A percentile compares a stretch with the other conserved stretches of the same genome.
These are phyloP conservation scores for Hemicordylus capensis DNA, from an alignment of 2,113 vertebrate species.

Conservation along the genomic window DNA sequence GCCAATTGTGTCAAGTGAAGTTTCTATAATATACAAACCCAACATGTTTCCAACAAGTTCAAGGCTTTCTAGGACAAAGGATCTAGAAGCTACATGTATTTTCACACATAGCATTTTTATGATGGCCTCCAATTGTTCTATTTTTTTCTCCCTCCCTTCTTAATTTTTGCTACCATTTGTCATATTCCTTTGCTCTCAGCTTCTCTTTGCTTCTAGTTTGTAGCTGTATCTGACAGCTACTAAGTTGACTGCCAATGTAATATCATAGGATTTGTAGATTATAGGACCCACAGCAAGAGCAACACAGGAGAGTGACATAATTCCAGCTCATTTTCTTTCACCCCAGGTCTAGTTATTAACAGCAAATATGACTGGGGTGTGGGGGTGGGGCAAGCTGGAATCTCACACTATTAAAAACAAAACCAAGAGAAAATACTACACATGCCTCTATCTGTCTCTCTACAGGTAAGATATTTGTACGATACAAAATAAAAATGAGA, in stretches of 20 bases:
- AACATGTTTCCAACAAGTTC: slow-evolving; percentile 56
- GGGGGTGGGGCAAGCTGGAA: neutral
- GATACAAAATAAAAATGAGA: neutral
- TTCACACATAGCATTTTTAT: slow-evolving; percentile 4
- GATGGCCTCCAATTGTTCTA: neutral
- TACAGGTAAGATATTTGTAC: too few relatives aligned
- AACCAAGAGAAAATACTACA: neutral
- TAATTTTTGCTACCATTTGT: neutral
- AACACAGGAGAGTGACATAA: neutral
- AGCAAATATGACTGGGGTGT: neutral
- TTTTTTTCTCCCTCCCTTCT: neutral
- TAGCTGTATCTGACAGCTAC: neutral
- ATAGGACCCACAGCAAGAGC: neutral
- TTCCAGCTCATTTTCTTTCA: neutral
- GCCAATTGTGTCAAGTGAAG: slow-evolving; percentile 4
- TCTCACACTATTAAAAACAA: neutral
- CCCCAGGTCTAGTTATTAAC: neutral
- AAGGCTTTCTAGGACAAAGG: slow-evolving; percentile 40
- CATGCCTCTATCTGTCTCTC: neutral
- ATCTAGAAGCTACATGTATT: slow-evolving; percentile 13
- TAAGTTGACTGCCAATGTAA: neutral
- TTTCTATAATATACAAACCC: slow-evolving; percentile 33
- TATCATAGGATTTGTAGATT: neutral
- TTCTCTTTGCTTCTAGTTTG: neutral
- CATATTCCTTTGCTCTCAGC: neutral